These are phyloP conservation scores for Temnothorax rugatulus DNA, from an alignment of 2,888 invertebrate genomes.

Conservation along the genomic window DNA sequence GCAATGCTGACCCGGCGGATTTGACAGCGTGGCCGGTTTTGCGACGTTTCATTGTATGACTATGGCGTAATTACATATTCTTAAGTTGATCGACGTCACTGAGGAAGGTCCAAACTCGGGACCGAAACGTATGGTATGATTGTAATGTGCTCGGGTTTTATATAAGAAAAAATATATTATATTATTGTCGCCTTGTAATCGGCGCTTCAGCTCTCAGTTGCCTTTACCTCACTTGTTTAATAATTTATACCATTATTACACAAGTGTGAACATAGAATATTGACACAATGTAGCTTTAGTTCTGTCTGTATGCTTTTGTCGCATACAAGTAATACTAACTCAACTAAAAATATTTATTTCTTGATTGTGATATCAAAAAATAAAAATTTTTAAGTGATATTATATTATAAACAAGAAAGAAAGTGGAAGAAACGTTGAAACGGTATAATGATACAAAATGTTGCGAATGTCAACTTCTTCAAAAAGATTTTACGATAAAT, in stretches of 20 bases:
- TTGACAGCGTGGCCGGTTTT: too few relatives aligned
- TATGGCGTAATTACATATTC: too few relatives aligned
- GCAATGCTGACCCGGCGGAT: too few relatives aligned
- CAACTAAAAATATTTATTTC: background rate
- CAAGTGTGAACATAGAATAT: background rate
- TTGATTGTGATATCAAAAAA: background rate
- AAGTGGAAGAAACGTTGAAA: background rate
- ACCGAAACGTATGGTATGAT: too few relatives aligned
- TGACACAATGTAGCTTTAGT: background rate
- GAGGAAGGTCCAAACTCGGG: too few relatives aligned
- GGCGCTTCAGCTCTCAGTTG: too few relatives aligned
- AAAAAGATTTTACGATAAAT: background rate
- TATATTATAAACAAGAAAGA: background rate
- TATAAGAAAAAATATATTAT: too few relatives aligned
- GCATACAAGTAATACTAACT: background rate
- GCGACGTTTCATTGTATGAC: too few relatives aligned
- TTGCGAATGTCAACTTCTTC: background rate
- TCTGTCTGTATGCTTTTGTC: conserved; percentile 1
- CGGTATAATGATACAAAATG: background rate
- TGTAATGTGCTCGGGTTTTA: too few relatives aligned
- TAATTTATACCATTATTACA: conserved; percentile 72
- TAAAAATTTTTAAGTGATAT: background rate
- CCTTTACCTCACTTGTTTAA: too few relatives aligned
- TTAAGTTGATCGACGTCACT: too few relatives aligned
- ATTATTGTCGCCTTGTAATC: too few relatives aligned